Base-by-base conservation (phyloP, 2,888 invertebrate genomes). In the Dyspetes luteomarginatus region DNA sequence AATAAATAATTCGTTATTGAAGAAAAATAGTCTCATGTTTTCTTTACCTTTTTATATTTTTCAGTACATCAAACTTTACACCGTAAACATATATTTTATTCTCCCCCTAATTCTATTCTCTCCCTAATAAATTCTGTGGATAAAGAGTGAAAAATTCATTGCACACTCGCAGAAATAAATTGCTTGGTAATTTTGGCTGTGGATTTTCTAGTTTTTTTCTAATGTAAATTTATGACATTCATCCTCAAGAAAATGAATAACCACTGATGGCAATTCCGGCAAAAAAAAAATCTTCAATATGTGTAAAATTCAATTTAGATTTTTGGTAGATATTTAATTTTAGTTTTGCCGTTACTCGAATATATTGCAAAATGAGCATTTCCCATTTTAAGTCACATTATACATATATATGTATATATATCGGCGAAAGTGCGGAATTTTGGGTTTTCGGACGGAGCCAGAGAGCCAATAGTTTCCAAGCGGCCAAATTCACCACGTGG, bases 381-480 rank as follows among this genome's bases (percentile, higher is more conserved):
- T 36, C 36, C 52, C 4, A 36, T 52, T 67, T 24, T n/a, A 15
- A n/a, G 22, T 19, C 22, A 41, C 52, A 67, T 22, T 28, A n/a
- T 52, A 28, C 28, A n/a, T 19, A 36, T 52, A 24, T 26, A 45
- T 45, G n/a, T 22, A 22, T n/a, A 22, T 17, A 7, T 43, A 24
- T 17, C 26, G 19, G 48, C 30, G 73, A 73, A 69, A 81, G 81
- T 67, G 68, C 43, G 81, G 81, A 77, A 81, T 81, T 81, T 65
- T 45, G 81, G 77, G 77, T 68, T 77, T 64, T 55, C 73, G 73
- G 36, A 69, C 65, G 30, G 81, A 68, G 77, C 55, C 67, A 45
- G 48, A 77, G 82, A 89, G 88, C 88, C 90, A 90, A 91, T 90
- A 90, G 90, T 90, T 91, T 89, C 86, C 86, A 88, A 84, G 87